Evolutionary conservation across 2,888 invertebrate species (phyloP).

Genomic region (Mechanitis mazaeus): DNA sequence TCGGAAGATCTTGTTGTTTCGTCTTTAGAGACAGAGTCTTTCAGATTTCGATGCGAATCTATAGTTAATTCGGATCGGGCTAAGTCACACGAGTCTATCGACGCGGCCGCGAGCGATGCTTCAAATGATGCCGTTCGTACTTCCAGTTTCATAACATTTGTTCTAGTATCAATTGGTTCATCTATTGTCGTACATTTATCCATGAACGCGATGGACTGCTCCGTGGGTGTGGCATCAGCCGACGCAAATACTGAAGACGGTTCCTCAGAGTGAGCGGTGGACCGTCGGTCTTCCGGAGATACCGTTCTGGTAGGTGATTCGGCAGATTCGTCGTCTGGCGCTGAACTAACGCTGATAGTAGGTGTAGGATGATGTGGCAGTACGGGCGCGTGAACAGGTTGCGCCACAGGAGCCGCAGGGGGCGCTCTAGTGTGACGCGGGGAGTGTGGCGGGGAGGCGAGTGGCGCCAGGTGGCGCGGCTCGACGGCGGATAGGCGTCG

Average conservation of each 20-base stretch:
- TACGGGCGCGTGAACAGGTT: conserved; percentile 38
- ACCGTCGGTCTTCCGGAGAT: conserved; percentile 57
- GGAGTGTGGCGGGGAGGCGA: conserved; percentile 62
- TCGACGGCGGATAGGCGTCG: conserved; percentile 69
- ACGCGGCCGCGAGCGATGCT: conserved; percentile 25
- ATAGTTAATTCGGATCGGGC: conserved; percentile 34
- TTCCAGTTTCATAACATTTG: conserved; percentile 39
- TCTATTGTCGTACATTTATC: conserved; percentile 31
- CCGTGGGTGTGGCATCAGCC: conserved; percentile 62
- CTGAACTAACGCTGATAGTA: conserved; percentile 84
- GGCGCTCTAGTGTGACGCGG: conserved; percentile 55
- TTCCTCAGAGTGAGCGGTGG: conserved; percentile 60
- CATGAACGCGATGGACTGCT: conserved; percentile 38
- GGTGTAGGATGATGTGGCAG: conserved; percentile 70
- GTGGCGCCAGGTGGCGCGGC: conserved; percentile 78
- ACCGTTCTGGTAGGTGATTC: conserved; percentile 46
- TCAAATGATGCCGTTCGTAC: conserved; percentile 33
- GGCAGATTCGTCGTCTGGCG: conserved; percentile 76
- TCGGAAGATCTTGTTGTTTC: conserved; percentile 42
- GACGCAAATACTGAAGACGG: conserved; percentile 70
- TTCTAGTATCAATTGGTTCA: conserved; percentile 35
- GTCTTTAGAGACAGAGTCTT: conserved; percentile 31
- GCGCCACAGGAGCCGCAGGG: conserved; percentile 48
- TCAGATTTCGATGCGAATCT: conserved; percentile 31
- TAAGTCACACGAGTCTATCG: conserved; percentile 39